phyloP scores from a whole-genome alignment of 2,113 vertebrate genomes.

The Chionomys nivalis region DNA sequence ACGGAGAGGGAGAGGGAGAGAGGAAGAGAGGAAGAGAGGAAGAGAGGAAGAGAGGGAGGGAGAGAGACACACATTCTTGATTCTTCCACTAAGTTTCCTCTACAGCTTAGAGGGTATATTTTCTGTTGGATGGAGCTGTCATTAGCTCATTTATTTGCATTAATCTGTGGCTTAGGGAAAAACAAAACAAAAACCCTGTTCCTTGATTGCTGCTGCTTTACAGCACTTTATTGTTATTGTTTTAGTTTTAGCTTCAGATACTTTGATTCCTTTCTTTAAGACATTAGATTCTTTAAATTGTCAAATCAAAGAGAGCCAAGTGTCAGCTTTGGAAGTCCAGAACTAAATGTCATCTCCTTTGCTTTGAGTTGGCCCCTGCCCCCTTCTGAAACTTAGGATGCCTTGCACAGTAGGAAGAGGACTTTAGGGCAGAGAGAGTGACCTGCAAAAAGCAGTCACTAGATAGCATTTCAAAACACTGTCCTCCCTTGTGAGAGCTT shows the following conservation, averaged over 20 bases:
- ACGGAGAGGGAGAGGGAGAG: background rate
- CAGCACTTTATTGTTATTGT: background rate
- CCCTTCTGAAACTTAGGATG: background rate
- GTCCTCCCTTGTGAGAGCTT: background rate
- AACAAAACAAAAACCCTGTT: background rate
- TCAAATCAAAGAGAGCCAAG: background rate
- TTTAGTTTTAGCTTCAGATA: slow-evolving; percentile 5
- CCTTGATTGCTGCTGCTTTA: background rate
- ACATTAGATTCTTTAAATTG: background rate
- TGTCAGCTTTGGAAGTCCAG: background rate
- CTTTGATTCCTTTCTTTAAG: background rate
- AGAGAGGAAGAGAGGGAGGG: too few species aligned
- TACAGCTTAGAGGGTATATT: background rate
- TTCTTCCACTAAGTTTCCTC: background rate
- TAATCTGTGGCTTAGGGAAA: background rate
- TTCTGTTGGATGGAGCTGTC: background rate
- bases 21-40: too few species aligned
- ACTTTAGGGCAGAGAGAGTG: background rate
- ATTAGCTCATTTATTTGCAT: background rate
- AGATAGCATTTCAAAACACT: slow-evolving; percentile 32
- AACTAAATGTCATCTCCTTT: background rate
- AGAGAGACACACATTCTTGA: background rate
- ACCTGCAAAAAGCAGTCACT: slow-evolving; percentile 11
- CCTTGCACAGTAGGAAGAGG: background rate
- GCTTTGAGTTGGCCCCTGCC: background rate